Evolutionary conservation across 1,140 invertebrate genomes (phyloP), one percentile per base, ranked within the genome.

Genomic region (Micrasema longulum): DNA sequence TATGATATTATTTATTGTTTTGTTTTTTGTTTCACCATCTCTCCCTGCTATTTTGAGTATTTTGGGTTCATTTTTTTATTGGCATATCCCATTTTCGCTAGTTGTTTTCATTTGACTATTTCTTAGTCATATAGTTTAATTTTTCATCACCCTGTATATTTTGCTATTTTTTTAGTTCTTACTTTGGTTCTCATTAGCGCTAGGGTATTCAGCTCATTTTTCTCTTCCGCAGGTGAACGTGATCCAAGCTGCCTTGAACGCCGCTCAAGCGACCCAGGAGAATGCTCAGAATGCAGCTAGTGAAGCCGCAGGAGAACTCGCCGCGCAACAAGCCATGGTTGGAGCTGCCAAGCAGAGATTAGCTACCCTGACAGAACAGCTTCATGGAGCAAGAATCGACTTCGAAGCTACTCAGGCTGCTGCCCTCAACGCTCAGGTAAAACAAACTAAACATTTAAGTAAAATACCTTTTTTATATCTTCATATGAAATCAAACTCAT

Each of bases 241-340:
- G 35, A 87, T 89, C 72, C 88, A 87, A 69, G 88, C 89, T 4
- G 90, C 89, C 1, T 73, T 91, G 71, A 91, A 91, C 77, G 88
- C 89, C 1, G 90, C 90, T 0, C 89, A 91, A 78, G 87, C 89
- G 0, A 90, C 89, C 4, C 85, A 87, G 1, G 89, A 91, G 22
- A 89, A 90, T 71, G 89, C 90, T 0, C 85, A 86, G 18, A 86
- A 88, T 75, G 89, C 90, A 1, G 89, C 90, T 0, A 85, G 87
- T 0, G 89, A 90, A 76, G 87, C 90, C 0, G 88, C 89, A 0
- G 89, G 89, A 5, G 89, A 91, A 79, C 79, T 90, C 2, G 90
- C 89, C 0, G 89, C 90, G 0, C 90, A 91, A 76, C 89, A 88
- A n/a, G 87, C 88, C 1, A 91, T 91, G 90, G 88, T 91, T 1